Base-by-base conservation (phyloP, 2,888 invertebrate genomes). In the Diploptera punctata region DNA sequence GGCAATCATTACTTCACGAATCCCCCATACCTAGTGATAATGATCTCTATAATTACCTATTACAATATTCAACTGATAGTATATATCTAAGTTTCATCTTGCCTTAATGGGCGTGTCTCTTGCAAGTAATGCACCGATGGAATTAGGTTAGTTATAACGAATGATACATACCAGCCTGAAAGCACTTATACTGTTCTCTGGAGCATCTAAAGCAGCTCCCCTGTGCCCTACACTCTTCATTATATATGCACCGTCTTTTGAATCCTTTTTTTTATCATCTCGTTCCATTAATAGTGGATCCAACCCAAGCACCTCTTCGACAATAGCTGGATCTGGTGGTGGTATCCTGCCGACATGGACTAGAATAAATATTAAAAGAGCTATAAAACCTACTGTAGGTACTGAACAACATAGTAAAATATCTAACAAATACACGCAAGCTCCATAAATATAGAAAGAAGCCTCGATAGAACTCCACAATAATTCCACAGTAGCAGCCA, bases 181-280 rank as follows among this genome's bases (percentile, higher is more conserved):
- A 1, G 93, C 93, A 70, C 87, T 86, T 75, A 93, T 80, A 75
- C 91, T 93, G 81, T 94, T 94, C 82, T 94, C 94, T 0, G 94
- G 94, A 3, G 91, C 93, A 83, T 94, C 93, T 54, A 90, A 83
- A 1, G 88, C 89, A 13, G 90, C 92, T 3, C 92, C 93, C 79
- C 93, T 86, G 78, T 94, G 94, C 0, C 91, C 93, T 72, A 92
- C 87, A 57, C 90, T 88, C 78, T 84, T 86, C 77, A 91, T 86
- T 76, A 54, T 43, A 47, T 74, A 74, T 67, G 77, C 77, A 73
- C 77, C 77, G 65, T 80, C 79, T 76, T 76, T 77, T 49, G 78
- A 72, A 54, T 75, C 77, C n/a, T 65, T 54, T 1, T 60, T 33
- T 31, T 69, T 68, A 26, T 29, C 68, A 61, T 78, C 77, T 65